Evolutionary conservation across 2,888 invertebrate genomes (phyloP).

Genomic region (Platyscelio sp.): DNA sequence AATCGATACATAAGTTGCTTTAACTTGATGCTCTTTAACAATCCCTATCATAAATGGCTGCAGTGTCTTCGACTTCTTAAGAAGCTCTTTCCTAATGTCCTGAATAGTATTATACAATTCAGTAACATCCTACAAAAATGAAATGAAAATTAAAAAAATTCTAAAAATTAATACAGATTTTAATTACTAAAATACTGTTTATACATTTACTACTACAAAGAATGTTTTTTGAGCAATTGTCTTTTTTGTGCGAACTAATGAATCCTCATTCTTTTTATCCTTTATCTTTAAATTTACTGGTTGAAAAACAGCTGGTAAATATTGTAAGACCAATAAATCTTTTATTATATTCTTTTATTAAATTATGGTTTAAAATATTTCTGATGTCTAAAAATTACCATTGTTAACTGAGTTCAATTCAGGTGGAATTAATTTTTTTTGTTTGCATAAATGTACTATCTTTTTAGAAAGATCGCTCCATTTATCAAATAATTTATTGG

Average conservation of each 20-base stretch:
- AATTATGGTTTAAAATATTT: no score
- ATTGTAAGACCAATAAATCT: not conserved
- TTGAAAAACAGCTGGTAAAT: not conserved
- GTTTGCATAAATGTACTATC: not conserved
- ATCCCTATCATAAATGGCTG: constrained; percentile 26
- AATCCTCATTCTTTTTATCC: not conserved
- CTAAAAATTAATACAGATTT: not conserved
- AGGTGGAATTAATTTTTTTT: not conserved
- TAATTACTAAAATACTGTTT: not conserved
- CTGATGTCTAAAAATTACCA: not conserved
- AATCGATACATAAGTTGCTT: not conserved
- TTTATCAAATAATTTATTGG: not conserved
- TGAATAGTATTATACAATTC: not conserved
- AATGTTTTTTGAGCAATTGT: not conserved
- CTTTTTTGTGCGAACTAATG: not conserved
- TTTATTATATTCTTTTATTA: no score
- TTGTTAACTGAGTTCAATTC: not conserved
- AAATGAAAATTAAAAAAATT: not conserved
- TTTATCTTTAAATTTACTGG: not conserved
- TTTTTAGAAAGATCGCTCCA: not conserved
- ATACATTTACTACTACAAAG: not conserved
- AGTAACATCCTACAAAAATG: not conserved
- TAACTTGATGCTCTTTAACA: not conserved
- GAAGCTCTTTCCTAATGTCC: not conserved
- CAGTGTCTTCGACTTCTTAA: not conserved